These are phyloP conservation scores for Patiria miniata DNA, from an alignment of 35 echinoderm and acorn worm genomes.

Conservation along the genomic window DNA sequence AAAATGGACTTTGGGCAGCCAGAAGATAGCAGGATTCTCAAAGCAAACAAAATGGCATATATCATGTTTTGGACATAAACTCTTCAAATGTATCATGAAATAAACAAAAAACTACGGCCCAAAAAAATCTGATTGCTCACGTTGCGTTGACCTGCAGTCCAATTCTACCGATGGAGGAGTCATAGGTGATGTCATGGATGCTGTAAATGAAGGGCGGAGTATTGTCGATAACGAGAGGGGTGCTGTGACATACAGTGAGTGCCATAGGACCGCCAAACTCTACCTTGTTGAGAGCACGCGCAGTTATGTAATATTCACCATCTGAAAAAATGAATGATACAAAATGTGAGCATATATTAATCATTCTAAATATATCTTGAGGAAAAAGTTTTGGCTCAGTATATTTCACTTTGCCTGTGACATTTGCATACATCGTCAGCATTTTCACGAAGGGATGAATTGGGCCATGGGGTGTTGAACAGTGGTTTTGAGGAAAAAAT, in stretches of 20 bases:
- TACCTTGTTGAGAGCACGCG: constrained; percentile 51
- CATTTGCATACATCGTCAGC: too few species aligned
- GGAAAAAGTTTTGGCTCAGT: neutral
- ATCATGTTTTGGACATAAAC: too few species aligned
- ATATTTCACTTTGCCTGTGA: neutral
- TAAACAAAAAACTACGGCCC: too few species aligned
- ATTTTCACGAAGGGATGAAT: too few species aligned
- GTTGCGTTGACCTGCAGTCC: constrained; percentile 7
- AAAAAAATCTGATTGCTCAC: constrained; percentile 32
- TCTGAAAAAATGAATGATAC: constrained; percentile 4
- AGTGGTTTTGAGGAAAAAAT: too few species aligned
- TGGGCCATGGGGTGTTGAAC: too few species aligned
- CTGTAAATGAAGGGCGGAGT: constrained; percentile 36
- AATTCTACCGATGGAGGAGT: neutral
- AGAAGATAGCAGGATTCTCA: too few species aligned
- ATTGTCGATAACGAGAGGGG: constrained; percentile 55
- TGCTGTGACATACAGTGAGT: constrained; percentile 48
- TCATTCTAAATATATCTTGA: neutral
- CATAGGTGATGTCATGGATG: constrained; percentile 39
- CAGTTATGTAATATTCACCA: constrained; percentile 37
- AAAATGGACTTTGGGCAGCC: too few species aligned
- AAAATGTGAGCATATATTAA: too few species aligned
- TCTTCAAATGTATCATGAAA: too few species aligned
- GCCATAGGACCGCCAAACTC: constrained; percentile 59
- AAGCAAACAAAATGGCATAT: too few species aligned